A percentile compares a stretch with the other conserved stretches of the same genome.
These are phyloP conservation scores for Mastacembelus armatus DNA, from an alignment of 2,797 vertebrate genomes.

Conservation along the genomic window DNA sequence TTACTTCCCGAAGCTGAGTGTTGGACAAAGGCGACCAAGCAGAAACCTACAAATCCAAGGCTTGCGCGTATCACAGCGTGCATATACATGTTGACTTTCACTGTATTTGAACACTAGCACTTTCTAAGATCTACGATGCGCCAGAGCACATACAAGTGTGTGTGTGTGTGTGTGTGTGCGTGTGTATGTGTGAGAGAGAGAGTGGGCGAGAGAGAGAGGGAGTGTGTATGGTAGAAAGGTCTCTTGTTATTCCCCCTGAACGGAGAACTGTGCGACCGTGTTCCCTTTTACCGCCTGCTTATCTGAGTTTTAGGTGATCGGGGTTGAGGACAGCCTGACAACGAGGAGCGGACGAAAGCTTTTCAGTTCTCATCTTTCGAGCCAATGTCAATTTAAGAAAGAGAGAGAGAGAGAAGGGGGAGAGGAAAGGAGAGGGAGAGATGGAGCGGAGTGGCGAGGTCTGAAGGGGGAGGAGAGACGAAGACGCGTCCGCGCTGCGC, in stretches of 20 bases:
- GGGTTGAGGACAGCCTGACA: constrained; percentile 72
- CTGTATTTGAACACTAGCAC: constrained; percentile 61
- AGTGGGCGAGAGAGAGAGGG: no score
- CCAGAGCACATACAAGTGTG: constrained; percentile 71
- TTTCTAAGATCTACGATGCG: constrained; percentile 72
- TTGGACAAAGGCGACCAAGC: constrained; percentile 91
- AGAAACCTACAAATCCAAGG: constrained; percentile 89
- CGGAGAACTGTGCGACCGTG: constrained; percentile 62
- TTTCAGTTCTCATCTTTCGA: constrained; percentile 82
- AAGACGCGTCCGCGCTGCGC: constrained; percentile 82
- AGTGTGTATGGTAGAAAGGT: constrained; percentile 62
- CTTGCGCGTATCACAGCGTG: constrained; percentile 87
- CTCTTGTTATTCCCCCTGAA: constrained; percentile 66
- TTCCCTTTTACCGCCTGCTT: constrained; percentile 62
- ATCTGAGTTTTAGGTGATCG: constrained; percentile 78
- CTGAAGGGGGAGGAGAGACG: constrained; percentile 86
- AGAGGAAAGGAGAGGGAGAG: constrained; percentile 61
- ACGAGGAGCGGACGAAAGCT: constrained; percentile 78
- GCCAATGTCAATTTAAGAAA: constrained; percentile 88
- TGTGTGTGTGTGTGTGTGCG: constrained; percentile 40
- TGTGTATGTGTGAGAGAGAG: no score
- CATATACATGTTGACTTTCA: constrained; percentile 79
- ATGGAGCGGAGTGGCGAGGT: constrained; percentile 61
- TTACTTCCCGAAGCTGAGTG: constrained; percentile 89
- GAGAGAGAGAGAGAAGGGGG: constrained; percentile 54